Conservation (phyloP, 1,140 invertebrate species). For the Ostrea denselamellosa region DNA sequence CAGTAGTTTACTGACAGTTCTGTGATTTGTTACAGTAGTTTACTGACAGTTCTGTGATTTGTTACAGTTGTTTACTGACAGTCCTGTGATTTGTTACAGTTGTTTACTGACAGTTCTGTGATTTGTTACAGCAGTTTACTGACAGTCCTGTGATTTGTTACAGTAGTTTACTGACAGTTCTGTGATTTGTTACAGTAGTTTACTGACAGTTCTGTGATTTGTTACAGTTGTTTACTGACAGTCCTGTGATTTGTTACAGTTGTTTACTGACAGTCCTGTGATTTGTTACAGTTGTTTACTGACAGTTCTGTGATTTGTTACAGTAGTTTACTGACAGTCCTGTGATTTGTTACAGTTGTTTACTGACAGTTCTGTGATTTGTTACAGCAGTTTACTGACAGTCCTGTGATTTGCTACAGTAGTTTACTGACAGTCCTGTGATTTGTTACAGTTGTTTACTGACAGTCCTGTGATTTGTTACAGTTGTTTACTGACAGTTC, state of each 20-base stretch:
- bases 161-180: slow-evolving; percentile 16
- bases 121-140: slow-evolving; percentile 37
- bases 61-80: slow-evolving; percentile 47
- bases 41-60: neutral
- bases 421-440: neutral
- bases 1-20: slow-evolving; percentile 16
- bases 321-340: slow-evolving; percentile 19
- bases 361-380: neutral
- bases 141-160: neutral
- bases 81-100: slow-evolving; percentile 21
- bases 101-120: slow-evolving; percentile 20
- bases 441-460: slow-evolving; percentile 48
- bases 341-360: slow-evolving; percentile 47
- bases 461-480: neutral
- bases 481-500: slow-evolving; percentile 45
- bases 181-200: slow-evolving; percentile 32
- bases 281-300: slow-evolving; percentile 48
- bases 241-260: slow-evolving; percentile 21
- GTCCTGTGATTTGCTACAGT: slow-evolving; percentile 18
- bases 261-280: slow-evolving; percentile 22
- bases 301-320: neutral
- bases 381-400: slow-evolving; percentile 33
- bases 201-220: neutral
- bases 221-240: slow-evolving; percentile 47
- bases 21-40: slow-evolving; percentile 32